Evolutionary conservation across 2,113 vertebrate genomes (phyloP).

Genomic region (Thalassarche chlororhynchos): DNA sequence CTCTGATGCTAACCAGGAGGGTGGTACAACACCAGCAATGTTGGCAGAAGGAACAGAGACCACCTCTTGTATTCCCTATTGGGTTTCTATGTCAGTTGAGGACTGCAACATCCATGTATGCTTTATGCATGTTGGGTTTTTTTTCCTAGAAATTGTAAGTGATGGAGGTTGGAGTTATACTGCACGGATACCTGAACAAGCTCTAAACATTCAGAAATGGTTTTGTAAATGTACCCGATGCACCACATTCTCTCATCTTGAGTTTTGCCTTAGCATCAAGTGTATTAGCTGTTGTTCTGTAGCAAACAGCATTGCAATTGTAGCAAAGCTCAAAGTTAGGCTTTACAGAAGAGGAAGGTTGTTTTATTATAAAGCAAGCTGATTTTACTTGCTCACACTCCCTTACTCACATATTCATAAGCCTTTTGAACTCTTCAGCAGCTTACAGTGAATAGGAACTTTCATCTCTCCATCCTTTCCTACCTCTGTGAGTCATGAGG

Average conservation of each 20-base stretch:
- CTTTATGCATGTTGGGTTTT: not conserved
- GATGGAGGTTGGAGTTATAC: not conserved
- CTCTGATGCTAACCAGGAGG: not conserved
- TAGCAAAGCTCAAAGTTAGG: not conserved
- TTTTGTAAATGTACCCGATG: not conserved
- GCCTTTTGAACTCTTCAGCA: not conserved
- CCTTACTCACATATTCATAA: not conserved
- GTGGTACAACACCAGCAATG: not conserved
- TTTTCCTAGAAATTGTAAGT: not conserved
- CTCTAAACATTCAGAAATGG: not conserved
- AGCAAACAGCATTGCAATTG: not conserved
- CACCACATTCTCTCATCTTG: not conserved
- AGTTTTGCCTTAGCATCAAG: not conserved
- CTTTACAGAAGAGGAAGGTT: not conserved
- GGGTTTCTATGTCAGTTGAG: not conserved
- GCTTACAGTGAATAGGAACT: not conserved
- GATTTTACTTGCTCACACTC: not conserved
- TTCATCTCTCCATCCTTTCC: not conserved
- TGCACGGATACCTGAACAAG: not conserved
- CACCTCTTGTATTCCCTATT: not conserved
- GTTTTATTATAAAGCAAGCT: not conserved
- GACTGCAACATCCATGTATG: not conserved
- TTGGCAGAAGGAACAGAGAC: not conserved
- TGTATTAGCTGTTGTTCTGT: not conserved
- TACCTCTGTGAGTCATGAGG: not conserved